These are phyloP conservation scores for Sesamia inferens DNA, from an alignment of 2,888 invertebrate genomes.

Conservation along the genomic window DNA sequence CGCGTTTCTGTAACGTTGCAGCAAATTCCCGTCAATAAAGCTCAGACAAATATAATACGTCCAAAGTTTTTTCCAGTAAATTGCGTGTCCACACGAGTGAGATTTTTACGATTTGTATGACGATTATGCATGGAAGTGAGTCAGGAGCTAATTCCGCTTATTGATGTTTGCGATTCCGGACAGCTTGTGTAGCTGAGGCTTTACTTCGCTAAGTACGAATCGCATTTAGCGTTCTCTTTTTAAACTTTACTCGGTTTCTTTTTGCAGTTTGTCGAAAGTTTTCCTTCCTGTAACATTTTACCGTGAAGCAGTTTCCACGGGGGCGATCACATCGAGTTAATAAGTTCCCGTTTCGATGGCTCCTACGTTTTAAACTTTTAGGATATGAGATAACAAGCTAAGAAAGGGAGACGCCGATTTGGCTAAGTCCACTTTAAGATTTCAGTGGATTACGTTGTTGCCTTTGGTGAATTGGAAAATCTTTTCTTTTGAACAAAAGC, in stretches of 20 bases:
- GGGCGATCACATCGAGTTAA: conserved; percentile 90
- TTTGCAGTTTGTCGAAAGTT: conserved; percentile 87
- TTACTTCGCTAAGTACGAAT: conserved; percentile 79
- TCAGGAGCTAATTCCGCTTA: conserved; percentile 30
- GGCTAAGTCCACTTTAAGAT: conserved; percentile 86
- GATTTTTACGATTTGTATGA: conserved; percentile 8
- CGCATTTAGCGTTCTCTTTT: conserved; percentile 87
- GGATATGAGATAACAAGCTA: conserved; percentile 90
- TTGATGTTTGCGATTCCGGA: conserved; percentile 44
- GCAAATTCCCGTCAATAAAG: conserved; percentile 66
- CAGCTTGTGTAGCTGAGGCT: conserved; percentile 57
- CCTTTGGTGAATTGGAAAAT: conserved; percentile 72
- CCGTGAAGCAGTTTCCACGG: conserved; percentile 85
- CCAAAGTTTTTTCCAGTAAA: conserved; percentile 33
- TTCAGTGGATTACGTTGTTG: conserved; percentile 75
- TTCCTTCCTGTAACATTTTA: conserved; percentile 89
- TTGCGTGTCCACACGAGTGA: conserved; percentile 42
- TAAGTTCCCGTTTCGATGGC: conserved; percentile 89
- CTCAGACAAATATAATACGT: conserved; percentile 69
- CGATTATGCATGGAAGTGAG: conserved; percentile 12
- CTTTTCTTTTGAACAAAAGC: conserved; percentile 66
- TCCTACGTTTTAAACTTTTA: conserved; percentile 89
- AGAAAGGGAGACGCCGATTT: conserved; percentile 87
- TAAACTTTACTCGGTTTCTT: conserved; percentile 86
- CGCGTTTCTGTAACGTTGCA: conserved; percentile 64